Conservation (phyloP, 1,140 invertebrate species). For the Reticulitermes speratus region DNA sequence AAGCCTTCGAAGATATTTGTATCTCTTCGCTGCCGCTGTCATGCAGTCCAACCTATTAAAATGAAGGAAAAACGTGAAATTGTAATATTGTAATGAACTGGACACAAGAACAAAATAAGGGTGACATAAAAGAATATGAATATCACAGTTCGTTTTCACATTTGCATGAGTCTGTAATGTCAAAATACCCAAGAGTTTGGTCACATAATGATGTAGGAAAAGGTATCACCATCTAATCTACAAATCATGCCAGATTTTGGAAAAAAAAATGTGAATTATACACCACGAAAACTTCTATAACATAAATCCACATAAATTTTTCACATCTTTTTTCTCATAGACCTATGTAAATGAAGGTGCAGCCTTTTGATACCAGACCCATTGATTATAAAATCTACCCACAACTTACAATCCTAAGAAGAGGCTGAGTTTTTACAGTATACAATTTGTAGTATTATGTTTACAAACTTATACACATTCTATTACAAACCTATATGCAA, state of each 20-base stretch:
- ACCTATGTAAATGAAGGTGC: no score
- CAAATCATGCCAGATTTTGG: background rate
- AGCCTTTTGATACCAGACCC: no score
- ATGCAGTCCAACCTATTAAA: conserved; percentile 65
- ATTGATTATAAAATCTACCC: no score
- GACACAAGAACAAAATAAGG: background rate
- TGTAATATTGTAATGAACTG: conserved; percentile 7
- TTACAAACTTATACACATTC: background rate
- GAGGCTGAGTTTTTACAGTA: no score
- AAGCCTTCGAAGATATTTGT: conserved; percentile 87
- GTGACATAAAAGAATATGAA: background rate
- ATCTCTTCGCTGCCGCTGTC: conserved; percentile 86
- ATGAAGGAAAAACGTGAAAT: conserved; percentile 31
- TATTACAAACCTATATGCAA: conserved; percentile 48
- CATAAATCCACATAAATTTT: no score
- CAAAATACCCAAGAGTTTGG: background rate
- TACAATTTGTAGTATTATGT: no score
- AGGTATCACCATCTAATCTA: background rate
- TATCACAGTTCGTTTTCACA: background rate
- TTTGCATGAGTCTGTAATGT: background rate
- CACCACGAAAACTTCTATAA: no score
- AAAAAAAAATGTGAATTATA: no score
- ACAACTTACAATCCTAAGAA: no score
- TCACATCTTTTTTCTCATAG: no score
- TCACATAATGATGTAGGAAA: no score